phyloP scores from a whole-genome alignment of 1,140 invertebrate species.

The Gryon sp. region DNA sequence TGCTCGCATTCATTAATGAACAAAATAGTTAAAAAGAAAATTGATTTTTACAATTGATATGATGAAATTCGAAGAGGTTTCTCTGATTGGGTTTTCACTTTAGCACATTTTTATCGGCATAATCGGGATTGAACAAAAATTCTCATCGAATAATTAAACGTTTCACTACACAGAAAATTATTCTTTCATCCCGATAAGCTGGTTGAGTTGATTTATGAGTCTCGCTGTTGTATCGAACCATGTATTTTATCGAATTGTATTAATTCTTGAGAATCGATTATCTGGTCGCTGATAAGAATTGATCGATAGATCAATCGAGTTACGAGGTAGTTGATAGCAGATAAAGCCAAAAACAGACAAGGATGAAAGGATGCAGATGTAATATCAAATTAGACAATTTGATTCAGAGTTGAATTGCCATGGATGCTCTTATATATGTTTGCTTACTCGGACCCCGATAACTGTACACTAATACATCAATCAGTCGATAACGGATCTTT shows the following conservation, averaged over 20 bases:
- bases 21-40: constrained; percentile 16
- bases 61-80: constrained; percentile 33
- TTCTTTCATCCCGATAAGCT: constrained; percentile 26
- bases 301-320: constrained; percentile 44
- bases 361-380: constrained; percentile 1
- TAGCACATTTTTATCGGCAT: constrained; percentile 34
- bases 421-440: constrained; percentile 51
- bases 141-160: constrained; percentile 43
- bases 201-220: constrained; percentile 41
- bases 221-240: constrained; percentile 13
- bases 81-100: constrained; percentile 48
- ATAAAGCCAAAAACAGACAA: constrained; percentile 29
- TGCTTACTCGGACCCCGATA: constrained; percentile 45
- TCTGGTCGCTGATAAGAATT: constrained; percentile 31
- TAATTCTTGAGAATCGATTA: constrained; percentile 54
- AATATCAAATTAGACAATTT: constrained; percentile 48
- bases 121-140: constrained; percentile 25
- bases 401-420: constrained; percentile 20
- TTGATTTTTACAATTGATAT: constrained; percentile 29
- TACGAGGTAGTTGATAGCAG: constrained; percentile 13
- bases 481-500: constrained; percentile 60
- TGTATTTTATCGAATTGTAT: constrained; percentile 29
- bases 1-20: constrained; percentile 32
- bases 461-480: constrained; percentile 59
- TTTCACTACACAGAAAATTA: constrained; percentile 37